Conservation (phyloP, 2,113 vertebrate genomes). For the Onychostruthus taczanowskii region DNA sequence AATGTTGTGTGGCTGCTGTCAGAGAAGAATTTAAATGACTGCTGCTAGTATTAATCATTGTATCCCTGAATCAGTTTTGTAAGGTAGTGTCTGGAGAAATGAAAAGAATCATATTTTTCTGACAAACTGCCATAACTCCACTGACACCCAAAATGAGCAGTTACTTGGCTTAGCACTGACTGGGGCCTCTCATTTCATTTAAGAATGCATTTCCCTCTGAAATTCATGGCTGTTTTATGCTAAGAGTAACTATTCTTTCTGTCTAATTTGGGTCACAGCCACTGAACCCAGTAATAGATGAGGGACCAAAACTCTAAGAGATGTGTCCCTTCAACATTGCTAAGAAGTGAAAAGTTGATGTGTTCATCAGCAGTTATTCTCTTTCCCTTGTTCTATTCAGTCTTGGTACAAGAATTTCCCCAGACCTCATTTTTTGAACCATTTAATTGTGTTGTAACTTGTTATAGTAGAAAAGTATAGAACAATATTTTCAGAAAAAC, state of each 20-base stretch:
- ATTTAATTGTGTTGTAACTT: not conserved
- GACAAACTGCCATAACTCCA: not conserved
- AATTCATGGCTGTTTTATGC: not conserved
- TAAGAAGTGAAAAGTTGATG: not conserved
- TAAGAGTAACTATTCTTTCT: not conserved
- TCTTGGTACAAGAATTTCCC: not conserved
- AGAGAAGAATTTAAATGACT: not conserved
- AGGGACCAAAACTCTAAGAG: not conserved
- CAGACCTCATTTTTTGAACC: not conserved
- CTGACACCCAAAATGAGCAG: not conserved
- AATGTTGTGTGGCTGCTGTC: not conserved
- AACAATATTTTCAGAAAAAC: not conserved
- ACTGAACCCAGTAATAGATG: not conserved
- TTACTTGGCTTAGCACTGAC: not conserved
- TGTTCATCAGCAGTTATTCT: not conserved
- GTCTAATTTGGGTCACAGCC: not conserved
- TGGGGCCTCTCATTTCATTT: not conserved
- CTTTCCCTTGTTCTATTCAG: not conserved
- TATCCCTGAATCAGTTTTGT: not conserved
- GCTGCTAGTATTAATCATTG: not conserved
- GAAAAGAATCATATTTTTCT: not conserved
- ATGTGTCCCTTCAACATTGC: not conserved
- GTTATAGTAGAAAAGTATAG: not conserved
- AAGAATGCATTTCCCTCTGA: not conserved
- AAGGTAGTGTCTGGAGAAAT: not conserved